Base-by-base conservation (phyloP, 2,797 vertebrate species). In the Stomatorhinus walkeri region DNA sequence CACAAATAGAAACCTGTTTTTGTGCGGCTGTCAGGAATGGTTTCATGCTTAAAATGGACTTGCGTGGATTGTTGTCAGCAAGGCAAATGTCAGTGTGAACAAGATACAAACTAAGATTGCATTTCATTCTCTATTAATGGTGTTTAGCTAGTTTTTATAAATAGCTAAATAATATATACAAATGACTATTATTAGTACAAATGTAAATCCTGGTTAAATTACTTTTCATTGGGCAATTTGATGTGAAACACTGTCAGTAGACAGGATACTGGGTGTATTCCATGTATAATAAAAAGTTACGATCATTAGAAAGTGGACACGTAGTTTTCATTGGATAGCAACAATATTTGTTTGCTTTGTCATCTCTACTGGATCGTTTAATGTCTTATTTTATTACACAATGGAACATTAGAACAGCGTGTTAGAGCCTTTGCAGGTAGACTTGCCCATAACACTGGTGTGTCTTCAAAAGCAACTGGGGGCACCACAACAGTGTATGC, bases 401-500 rank as follows among this genome's bases (percentile, higher is more conserved):
- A 40, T 79, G 72, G 72, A 72, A 16, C 4, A 24, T 36, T 76
- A 76, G 14, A 76, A 76, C 32, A 2, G 14, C 40, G 2, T 40
- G 40, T 72, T 72, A 16, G 28, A 43, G 40, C 22, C 43, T 24
- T 49, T 83, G 19, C 19, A 22, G 79, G 48, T 52, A 28, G 12
- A 51, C 22, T 51, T 51, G 48, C 24, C 83, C 32, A 10, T 87
- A 61, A 89, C n/a, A 5, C 40, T 51, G 4, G 19, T 56, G 12
- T 43, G 84, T 89, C 16, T 83, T 52, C 19, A 19, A 87, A 87
- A 99, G 98, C 96, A 79, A 98, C 96, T 28, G 98, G 98, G 92
- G 98, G 97, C 90, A 93, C 94, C 76, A 99, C 98, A 87, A 99
- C 98, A 28, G 98, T 99, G 85, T 99, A 99, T 87, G 97, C 98